phyloP scores from a whole-genome alignment of 2,113 vertebrate species.

The Odobenus rosmarus region DNA sequence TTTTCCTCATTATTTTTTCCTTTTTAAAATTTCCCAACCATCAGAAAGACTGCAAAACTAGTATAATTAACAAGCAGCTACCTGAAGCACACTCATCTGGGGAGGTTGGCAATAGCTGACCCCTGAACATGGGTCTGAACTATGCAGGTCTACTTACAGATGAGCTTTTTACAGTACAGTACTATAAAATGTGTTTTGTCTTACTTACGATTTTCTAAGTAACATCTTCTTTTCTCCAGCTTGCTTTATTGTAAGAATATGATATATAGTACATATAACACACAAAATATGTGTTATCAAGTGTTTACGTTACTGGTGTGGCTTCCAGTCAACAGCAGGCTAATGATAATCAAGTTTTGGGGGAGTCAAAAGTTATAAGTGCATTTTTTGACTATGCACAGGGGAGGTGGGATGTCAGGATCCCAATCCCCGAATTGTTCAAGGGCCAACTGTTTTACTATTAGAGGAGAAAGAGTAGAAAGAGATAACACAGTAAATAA shows the following conservation, averaged over 20 bases:
- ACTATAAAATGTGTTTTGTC: background rate
- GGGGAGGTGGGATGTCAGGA: background rate
- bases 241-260: background rate
- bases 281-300: background rate
- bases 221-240: background rate
- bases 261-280: background rate
- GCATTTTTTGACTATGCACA: background rate
- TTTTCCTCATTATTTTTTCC: background rate
- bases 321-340: background rate
- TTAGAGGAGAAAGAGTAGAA: background rate
- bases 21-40: slow-evolving; percentile 39
- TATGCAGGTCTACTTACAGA: background rate
- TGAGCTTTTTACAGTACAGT: background rate
- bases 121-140: background rate
- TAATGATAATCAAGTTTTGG: background rate
- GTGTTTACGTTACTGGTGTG: background rate
- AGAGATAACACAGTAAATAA: background rate
- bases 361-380: background rate
- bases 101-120: background rate
- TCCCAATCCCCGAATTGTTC: background rate
- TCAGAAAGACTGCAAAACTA: background rate
- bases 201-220: background rate
- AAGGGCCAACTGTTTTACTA: background rate
- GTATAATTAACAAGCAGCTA: background rate
- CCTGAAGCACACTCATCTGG: background rate